These are phyloP conservation scores for Epinotia bilunana DNA, from an alignment of 2,888 invertebrate species.

Conservation along the genomic window DNA sequence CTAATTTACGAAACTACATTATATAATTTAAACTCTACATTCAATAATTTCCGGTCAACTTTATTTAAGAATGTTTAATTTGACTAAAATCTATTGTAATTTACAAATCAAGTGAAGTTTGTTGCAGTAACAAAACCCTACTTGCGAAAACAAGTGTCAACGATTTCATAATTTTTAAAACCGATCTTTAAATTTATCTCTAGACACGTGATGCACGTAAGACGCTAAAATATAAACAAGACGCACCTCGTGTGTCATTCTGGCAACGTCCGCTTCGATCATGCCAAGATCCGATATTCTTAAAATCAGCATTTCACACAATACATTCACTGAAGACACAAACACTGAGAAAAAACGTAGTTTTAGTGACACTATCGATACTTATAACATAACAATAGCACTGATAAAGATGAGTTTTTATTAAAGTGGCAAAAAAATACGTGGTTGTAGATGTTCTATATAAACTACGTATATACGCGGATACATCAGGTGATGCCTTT, in stretches of 20 bases:
- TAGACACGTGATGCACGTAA: conserved; percentile 19
- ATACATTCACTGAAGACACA: conserved; percentile 44
- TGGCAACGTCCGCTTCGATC: conserved; percentile 64
- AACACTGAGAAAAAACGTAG: conserved; percentile 49
- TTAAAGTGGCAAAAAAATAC: background rate
- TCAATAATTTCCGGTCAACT: no score
- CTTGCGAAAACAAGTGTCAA: background rate
- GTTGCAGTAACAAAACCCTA: no score
- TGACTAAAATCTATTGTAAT: background rate
- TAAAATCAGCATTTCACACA: conserved; percentile 56
- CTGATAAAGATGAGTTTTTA: conserved; percentile 11
- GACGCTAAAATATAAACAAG: conserved; percentile 61
- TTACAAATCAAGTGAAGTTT: no score
- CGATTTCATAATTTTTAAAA: background rate
- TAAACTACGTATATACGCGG: conserved; percentile 11
- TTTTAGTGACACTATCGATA: conserved; percentile 14
- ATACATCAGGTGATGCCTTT: conserved; percentile 13
- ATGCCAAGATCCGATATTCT: conserved; percentile 61
- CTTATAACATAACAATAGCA: conserved; percentile 3
- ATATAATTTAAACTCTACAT: no score
- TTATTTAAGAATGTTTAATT: no score
- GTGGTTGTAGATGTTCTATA: background rate
- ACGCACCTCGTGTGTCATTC: conserved; percentile 65
- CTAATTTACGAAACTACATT: background rate
- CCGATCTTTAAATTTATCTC: conserved; percentile 16